Evolutionary conservation across 2,113 vertebrate species (phyloP).

Genomic region (Mastomys natalensis): DNA sequence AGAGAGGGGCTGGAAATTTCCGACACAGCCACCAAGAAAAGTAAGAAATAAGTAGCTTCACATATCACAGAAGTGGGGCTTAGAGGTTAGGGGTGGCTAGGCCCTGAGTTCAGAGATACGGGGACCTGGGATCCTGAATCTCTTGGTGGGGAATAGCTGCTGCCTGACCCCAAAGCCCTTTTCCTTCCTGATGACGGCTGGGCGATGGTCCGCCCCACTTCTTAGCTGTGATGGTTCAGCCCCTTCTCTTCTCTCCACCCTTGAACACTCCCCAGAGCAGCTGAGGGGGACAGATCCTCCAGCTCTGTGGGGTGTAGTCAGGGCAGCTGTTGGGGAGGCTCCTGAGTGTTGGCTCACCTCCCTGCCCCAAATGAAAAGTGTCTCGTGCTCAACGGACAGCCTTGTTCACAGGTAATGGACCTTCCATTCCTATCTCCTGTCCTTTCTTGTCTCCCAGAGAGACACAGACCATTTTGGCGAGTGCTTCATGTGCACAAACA

Average conservation of each 20-base stretch:
- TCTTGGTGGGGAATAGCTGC: constrained; percentile 78
- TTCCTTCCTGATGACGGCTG: constrained; percentile 55
- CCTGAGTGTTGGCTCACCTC: constrained; percentile 17
- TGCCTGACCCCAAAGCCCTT: constrained; percentile 76
- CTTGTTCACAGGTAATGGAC: constrained; percentile 25
- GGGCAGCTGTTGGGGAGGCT: constrained; percentile 27
- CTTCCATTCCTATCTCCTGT: constrained; percentile 28
- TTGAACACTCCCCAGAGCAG: constrained; percentile 18
- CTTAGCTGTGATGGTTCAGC: constrained; percentile 42
- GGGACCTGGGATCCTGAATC: constrained; percentile 79
- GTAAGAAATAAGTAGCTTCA: constrained; percentile 79
- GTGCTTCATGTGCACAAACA: constrained; percentile 19
- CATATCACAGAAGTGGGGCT: constrained; percentile 78
- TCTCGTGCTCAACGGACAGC: constrained; percentile 77
- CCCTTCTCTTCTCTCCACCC: neutral
- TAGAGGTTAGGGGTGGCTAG: constrained; percentile 78
- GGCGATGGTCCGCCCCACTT: constrained; percentile 25
- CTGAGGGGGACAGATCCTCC: neutral
- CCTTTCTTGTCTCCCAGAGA: constrained; percentile 40
- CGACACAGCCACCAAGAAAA: constrained; percentile 70
- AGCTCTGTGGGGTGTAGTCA: neutral
- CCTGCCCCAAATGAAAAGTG: constrained; percentile 77
- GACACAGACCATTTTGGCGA: constrained; percentile 53
- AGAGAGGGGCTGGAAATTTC: constrained; percentile 67
- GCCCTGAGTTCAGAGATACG: constrained; percentile 83